Conservation (phyloP, 1,140 invertebrate genomes). For the Monomorium pharaonis region DNA sequence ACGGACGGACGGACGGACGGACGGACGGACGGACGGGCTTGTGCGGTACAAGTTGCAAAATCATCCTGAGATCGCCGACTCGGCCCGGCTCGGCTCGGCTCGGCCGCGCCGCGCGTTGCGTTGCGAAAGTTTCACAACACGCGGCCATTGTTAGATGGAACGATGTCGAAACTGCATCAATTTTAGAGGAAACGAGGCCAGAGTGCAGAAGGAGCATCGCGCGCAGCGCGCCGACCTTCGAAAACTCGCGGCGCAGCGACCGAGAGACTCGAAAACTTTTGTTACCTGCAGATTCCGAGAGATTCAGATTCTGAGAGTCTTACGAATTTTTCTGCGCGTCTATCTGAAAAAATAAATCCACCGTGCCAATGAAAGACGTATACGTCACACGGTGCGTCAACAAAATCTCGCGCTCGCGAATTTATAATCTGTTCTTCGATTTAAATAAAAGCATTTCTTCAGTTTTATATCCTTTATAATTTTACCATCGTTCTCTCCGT, state of each 20-base stretch:
- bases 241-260: background rate
- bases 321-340: background rate
- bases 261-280: background rate
- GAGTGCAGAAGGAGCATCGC: conserved; percentile 23
- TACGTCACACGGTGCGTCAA: background rate
- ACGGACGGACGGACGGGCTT: conserved; percentile 66
- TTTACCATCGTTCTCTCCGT: background rate
- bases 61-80: conserved; percentile 74
- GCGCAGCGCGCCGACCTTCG: conserved; percentile 17
- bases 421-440: background rate
- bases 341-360: background rate
- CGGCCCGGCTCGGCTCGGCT: conserved; percentile 48
- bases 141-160: conserved; percentile 77
- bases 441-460: background rate
- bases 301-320: background rate
- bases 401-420: background rate
- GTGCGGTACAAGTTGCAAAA: conserved; percentile 78
- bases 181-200: conserved; percentile 73
- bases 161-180: conserved; percentile 78
- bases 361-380: background rate
- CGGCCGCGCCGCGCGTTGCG: conserved; percentile 25
- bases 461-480: background rate
- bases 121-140: conserved; percentile 77
- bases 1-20: conserved; percentile 66
- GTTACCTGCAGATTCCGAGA: too few species aligned